Base-by-base conservation (phyloP, 1,140 invertebrate species). In the Bombus sibiricus region DNA sequence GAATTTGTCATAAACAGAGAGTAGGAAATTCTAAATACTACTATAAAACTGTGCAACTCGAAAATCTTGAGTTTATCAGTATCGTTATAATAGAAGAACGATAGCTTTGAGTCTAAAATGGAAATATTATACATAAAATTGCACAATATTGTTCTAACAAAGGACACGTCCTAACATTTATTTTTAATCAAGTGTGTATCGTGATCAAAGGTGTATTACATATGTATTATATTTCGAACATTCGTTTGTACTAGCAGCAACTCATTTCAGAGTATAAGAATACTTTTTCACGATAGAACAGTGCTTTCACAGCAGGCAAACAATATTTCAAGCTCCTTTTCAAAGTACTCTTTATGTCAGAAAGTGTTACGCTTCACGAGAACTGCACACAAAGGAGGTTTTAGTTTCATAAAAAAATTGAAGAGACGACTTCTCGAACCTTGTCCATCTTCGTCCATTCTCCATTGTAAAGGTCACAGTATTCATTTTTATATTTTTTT, bases 291-390 rank as follows among this genome's bases (percentile, higher is more conserved):
- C 32, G 39, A 74, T 62, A 37, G 43, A 75, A 59, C 73, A 53
- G 57, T 74, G 57, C 72, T 75, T 43, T 59, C 28, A 37, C 39
- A 4, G 32, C 66, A 39, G 12, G 41, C 43, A 75, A 76, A 76
- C 71, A 66, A 68, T 83, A 76, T 76, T 76, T 83, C 72, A 28
- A 83, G 34, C 25, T 28, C 22, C 47, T 37, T 71, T 59, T 57
- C 13, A 78, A 68, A 77, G 25, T n/a, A 64, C 57, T 72, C 74
- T 71, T 62, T 79, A 79, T 62, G 18, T 68, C 76, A 62, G 71
- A 86, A 82, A 85, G 37, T 80, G 75, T 84, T 72, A 81, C 83
- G 79, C 84, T 81, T 74, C 59, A 34, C 62, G 80, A 84, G 57
- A 34, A 41, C 32, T 28, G 39, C 25, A 28, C 37, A 81, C 74